phyloP scores from a whole-genome alignment of 1,140 invertebrate species.

The Pygmarrhopalites habei region DNA sequence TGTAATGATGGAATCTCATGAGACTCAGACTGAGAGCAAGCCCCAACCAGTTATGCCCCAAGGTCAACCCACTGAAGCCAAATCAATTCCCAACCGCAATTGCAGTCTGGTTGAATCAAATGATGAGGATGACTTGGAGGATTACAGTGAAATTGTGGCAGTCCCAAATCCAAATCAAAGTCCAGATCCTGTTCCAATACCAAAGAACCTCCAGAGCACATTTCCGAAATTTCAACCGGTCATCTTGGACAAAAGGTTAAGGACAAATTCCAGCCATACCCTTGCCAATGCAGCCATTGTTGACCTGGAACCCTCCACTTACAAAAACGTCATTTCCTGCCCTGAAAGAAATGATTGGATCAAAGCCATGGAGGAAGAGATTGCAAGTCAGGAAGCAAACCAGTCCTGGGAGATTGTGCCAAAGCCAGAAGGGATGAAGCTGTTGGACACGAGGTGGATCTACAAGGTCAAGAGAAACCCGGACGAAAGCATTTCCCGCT shows the following conservation, averaged over 20 bases:
- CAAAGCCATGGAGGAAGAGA: slow-evolving; percentile 35
- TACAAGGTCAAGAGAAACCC: slow-evolving; percentile 41
- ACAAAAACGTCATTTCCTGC: slow-evolving; percentile 28
- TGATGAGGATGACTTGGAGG: background rate
- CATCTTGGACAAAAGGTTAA: background rate
- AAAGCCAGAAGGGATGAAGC: slow-evolving; percentile 41
- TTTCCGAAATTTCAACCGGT: background rate
- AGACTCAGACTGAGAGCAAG: background rate
- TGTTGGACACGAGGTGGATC: slow-evolving; percentile 43
- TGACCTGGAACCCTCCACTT: slow-evolving; percentile 10
- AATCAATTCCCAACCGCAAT: background rate
- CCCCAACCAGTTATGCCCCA: background rate
- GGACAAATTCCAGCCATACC: background rate
- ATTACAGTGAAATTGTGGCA: too few species aligned
- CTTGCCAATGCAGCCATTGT: background rate
- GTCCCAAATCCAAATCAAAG: background rate
- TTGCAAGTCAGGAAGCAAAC: slow-evolving; percentile 28
- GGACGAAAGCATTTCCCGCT: slow-evolving; percentile 32
- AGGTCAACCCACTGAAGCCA: background rate
- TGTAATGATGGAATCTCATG: background rate
- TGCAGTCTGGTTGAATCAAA: background rate
- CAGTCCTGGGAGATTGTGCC: slow-evolving; percentile 41
- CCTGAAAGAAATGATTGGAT: slow-evolving; percentile 26
- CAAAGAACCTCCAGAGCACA: background rate
- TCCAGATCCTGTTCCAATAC: background rate